Evolutionary conservation across 30 jellyfish, hydroid and myxozoan species (phyloP), one percentile per base, ranked within the genome.

Genomic region (Sanderia malayensis): DNA sequence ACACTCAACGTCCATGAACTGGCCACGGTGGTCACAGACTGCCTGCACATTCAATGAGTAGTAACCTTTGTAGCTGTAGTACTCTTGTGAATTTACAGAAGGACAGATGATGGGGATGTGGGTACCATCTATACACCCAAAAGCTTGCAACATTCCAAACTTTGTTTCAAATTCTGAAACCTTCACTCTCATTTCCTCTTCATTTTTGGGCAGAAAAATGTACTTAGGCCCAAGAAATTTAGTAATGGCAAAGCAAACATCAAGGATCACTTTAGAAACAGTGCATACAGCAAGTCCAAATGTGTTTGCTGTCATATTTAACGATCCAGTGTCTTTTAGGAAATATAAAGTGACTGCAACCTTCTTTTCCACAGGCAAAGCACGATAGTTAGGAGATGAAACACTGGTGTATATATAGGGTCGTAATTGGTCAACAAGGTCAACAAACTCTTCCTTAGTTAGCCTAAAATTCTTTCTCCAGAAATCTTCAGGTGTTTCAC

Each of bases 41-140:
- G 88, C 94, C 73, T 70, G 94, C 23, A 81, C 94, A 37, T 59
- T 81, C 53, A 81, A 26, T 3, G 87, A 68, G 70, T 32, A 74
- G 28, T 55, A 70, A 20, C 71, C 71, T 55, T 81, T 70, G 80
- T 69, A 81, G 63, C 79, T 15, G 44, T 53, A 70, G 47, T 69
- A 81, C 32, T 81, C 94, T 58, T 71, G 80, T 0, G 86, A 41
- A 44, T 45, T 32, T 26, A 17, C 28, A 13, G 32, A 11, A 11
- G 86, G 94, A 59, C 86, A 55, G n/a, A 30, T 70, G 47, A 81
- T 81, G 30, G 86, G 79, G 22, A 69, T 69, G 58, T 81, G 94
- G 8, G 94, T 81, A 52, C 94, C 94, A 81, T 81, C 87, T 23
- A 81, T 70, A 44, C 88, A 81, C 15, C 94, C 87, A 81, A 81